phyloP scores from a whole-genome alignment of 2,113 vertebrate species.

The Microtus ochrogaster region DNA sequence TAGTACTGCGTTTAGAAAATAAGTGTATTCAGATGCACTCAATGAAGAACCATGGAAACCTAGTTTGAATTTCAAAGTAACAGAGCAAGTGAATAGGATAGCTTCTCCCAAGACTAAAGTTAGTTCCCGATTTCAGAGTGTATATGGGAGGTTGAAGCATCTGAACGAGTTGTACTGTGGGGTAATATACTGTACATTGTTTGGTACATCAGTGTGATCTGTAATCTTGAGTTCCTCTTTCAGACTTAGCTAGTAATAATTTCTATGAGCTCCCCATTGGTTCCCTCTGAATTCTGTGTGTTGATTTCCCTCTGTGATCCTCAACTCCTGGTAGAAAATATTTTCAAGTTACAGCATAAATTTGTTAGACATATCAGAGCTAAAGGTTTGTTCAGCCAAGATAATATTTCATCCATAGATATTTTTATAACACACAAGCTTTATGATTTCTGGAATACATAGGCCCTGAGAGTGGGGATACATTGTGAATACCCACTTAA shows the following conservation, averaged over 20 bases:
- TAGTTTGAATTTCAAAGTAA: not conserved
- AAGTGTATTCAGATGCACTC: not conserved
- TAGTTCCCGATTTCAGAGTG: not conserved
- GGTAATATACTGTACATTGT: fast-evolving
- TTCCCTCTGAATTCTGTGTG: not conserved
- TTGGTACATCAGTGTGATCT: not conserved
- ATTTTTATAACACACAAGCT: not conserved
- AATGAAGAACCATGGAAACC: not conserved
- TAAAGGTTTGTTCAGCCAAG: not conserved
- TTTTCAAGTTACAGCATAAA: not conserved
- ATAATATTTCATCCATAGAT: not conserved
- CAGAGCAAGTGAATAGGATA: not conserved
- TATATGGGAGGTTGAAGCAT: not conserved
- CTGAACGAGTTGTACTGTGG: not conserved
- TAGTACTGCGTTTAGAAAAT: not conserved
- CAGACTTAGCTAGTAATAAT: not conserved
- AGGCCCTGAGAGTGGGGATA: not conserved
- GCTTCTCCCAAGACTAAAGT: not conserved
- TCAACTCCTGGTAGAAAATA: not conserved
- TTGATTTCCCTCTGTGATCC: not conserved
- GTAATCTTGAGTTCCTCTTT: not conserved
- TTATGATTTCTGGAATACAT: not conserved
- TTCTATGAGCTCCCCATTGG: not conserved
- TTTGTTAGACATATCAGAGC: not conserved
- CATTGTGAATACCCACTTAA: not conserved